Evolutionary conservation across 2,797 vertebrate species (phyloP).

Genomic region (Lagocephalus sceleratus): DNA sequence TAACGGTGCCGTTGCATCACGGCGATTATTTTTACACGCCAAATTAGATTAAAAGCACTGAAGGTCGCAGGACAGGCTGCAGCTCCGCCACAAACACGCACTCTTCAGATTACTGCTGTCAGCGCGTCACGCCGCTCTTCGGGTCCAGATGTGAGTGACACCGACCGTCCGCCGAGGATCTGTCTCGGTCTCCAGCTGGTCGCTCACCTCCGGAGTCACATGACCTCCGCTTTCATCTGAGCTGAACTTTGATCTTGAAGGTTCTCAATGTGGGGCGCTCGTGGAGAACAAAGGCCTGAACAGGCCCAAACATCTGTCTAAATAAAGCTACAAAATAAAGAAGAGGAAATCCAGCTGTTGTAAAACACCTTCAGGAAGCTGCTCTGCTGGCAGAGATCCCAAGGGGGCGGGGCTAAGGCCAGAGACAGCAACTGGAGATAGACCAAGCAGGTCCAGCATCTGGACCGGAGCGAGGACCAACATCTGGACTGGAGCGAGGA

Average conservation of each 20-base stretch:
- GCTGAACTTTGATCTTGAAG: too few relatives aligned
- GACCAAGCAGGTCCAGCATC: not conserved
- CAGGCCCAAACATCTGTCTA: not conserved
- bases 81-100: not conserved
- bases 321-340: constrained; percentile 32
- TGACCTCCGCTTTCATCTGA: too few relatives aligned
- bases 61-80: constrained; percentile 4
- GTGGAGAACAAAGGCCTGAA: not conserved
- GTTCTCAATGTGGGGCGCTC: too few relatives aligned
- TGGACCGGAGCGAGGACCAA: too few relatives aligned
- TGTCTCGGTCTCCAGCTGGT: too few relatives aligned
- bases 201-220: too few relatives aligned
- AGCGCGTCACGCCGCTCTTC: constrained; percentile 6
- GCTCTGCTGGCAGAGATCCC: constrained; percentile 23
- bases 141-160: not conserved
- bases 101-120: constrained; percentile 3
- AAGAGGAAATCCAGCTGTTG: constrained; percentile 38
- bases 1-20: not conserved
- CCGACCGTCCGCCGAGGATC: constrained; percentile 1
- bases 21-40: constrained; percentile 8
- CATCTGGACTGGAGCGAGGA: too few relatives aligned
- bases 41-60: constrained; percentile 42
- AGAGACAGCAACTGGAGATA: constrained; percentile 30
- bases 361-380: constrained; percentile 54
- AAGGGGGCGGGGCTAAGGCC: constrained; percentile 27